Conservation (phyloP, 2,113 vertebrate genomes). For the Cyanoliseus patagonus region DNA sequence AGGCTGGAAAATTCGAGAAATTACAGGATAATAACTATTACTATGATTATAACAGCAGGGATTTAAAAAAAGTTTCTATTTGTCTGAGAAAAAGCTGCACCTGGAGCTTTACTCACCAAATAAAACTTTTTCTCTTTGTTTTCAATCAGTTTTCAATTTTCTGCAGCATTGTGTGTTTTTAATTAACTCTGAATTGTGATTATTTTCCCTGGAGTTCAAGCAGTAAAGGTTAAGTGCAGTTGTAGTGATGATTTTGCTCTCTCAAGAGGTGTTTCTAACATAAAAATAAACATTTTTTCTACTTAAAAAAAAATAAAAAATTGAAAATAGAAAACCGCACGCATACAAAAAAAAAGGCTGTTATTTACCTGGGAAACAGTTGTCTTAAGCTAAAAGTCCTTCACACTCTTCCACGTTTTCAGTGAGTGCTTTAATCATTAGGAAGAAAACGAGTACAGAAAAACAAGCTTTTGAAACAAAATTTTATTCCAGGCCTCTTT, state of each 20-base stretch:
- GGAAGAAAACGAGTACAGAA: neutral
- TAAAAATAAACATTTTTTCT: neutral
- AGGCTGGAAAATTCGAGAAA: neutral
- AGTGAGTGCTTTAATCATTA: neutral
- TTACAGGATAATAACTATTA: neutral
- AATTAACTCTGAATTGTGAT: slow-evolving; percentile 21
- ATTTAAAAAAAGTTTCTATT: neutral
- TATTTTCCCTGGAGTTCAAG: slow-evolving; percentile 19
- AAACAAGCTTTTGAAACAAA: neutral
- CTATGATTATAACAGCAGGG: neutral
- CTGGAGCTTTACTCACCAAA: neutral
- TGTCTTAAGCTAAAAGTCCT: neutral
- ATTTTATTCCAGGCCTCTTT: neutral
- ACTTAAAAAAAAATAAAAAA: neutral
- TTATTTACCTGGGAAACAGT: neutral
- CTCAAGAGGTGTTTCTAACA: neutral
- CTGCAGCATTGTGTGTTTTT: neutral
- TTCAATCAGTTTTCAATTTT: slow-evolving; percentile 31
- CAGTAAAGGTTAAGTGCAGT: neutral
- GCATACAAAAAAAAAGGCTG: neutral
- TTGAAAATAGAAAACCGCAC: neutral
- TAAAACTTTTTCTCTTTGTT: neutral
- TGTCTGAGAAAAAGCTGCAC: neutral
- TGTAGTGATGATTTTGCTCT: neutral
- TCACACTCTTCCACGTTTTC: neutral